These are phyloP conservation scores for Oreochromis grahami DNA, from an alignment of 2,797 vertebrate genomes.

Conservation along the genomic window DNA sequence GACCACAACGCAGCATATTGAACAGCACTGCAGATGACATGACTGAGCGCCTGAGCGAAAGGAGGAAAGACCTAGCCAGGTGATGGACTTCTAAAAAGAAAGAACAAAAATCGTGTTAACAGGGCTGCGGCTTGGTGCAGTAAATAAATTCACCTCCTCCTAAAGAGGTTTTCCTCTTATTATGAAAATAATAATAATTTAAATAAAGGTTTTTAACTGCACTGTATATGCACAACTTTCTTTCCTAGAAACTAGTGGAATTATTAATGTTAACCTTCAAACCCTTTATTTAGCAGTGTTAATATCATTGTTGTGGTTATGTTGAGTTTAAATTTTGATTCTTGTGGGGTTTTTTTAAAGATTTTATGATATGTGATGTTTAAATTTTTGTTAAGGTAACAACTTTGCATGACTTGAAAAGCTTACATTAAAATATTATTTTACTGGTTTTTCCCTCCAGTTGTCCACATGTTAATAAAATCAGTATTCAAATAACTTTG, in stretches of 20 bases:
- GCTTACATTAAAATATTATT: neutral
- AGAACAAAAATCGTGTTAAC: neutral
- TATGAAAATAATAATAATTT: too few relatives aligned
- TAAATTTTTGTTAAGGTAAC: neutral
- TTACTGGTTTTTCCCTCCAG: neutral
- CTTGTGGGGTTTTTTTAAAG: neutral
- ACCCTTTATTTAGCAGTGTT: neutral
- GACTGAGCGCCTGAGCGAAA: neutral
- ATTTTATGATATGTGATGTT: neutral
- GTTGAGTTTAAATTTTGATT: accelerated
- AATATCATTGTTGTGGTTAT: neutral
- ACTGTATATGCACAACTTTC: neutral
- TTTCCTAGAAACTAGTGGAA: neutral
- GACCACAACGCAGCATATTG: constrained; percentile 23
- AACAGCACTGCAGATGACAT: constrained; percentile 39
- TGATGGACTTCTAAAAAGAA: neutral
- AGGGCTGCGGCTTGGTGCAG: neutral
- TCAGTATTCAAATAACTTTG: neutral
- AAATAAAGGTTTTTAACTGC: too few relatives aligned
- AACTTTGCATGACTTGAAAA: neutral
- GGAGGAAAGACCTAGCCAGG: neutral
- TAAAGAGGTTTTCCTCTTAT: too few relatives aligned
- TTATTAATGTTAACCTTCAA: neutral
- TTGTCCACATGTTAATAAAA: neutral
- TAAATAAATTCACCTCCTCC: neutral